Evolutionary conservation across 2,797 vertebrate species (phyloP).

Genomic region (Hephaestus fuliginosus): DNA sequence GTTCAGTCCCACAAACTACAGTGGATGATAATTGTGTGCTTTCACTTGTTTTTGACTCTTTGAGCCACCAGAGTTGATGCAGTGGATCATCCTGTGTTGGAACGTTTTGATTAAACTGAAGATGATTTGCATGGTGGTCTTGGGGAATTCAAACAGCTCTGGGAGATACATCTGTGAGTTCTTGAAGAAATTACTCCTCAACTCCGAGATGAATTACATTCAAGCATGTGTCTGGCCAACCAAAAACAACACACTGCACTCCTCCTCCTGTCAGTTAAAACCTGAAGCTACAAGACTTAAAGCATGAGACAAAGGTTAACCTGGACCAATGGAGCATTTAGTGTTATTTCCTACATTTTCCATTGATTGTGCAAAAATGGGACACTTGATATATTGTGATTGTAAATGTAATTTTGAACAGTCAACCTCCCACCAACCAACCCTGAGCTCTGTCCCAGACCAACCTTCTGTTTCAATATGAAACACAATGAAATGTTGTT

Average conservation of each 20-base stretch:
- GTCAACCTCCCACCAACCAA: slow-evolving; percentile 24
- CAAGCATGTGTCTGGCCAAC: slow-evolving; percentile 40
- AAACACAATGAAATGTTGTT: slow-evolving; percentile 62
- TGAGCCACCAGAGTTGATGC: slow-evolving; percentile 38
- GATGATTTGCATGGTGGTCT: slow-evolving; percentile 61
- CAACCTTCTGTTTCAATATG: slow-evolving; percentile 35
- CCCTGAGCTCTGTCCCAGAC: slow-evolving; percentile 41
- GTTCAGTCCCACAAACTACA: background rate
- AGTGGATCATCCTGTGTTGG: slow-evolving; percentile 26
- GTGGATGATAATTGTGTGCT: slow-evolving; percentile 18
- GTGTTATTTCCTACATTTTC: slow-evolving; percentile 15
- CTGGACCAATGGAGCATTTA: background rate
- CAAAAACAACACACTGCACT: slow-evolving; percentile 44
- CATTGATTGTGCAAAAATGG: too few species aligned
- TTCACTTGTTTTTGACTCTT: slow-evolving; percentile 32
- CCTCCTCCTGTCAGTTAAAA: slow-evolving; percentile 37
- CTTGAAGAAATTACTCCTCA: slow-evolving; percentile 50
- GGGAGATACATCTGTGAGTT: slow-evolving; percentile 61
- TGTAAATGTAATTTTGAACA: too few species aligned
- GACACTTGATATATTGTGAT: too few species aligned
- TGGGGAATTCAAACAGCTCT: slow-evolving; percentile 54
- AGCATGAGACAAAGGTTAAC: slow-evolving; percentile 12
- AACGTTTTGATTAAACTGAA: slow-evolving; percentile 59
- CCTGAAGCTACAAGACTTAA: slow-evolving; percentile 18
- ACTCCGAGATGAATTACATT: slow-evolving; percentile 53